Evolutionary conservation across 1,140 invertebrate genomes (phyloP), one percentile per base, ranked within the genome.

Genomic region (Lutraria rhynchaena): DNA sequence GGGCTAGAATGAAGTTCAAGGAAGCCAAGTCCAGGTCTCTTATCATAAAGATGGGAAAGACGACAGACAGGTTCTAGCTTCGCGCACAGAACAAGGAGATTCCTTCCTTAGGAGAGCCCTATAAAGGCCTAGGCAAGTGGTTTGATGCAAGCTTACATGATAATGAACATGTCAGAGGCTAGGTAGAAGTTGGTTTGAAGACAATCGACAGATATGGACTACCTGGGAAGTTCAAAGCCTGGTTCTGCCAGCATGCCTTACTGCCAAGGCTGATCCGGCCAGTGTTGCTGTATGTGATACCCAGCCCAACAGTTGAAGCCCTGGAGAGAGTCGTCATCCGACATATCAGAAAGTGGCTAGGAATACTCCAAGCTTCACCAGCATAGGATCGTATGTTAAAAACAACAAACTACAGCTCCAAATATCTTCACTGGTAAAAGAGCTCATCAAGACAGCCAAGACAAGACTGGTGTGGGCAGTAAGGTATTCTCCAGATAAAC

Each of bases 111-210:
- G n/a, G 15, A 7, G 37, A 41, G 5, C 63, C 63, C 4, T 60
- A 82, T 2, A 82, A 78, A 31, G 73, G 78, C 73, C 65, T 82
- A 24, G 78, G 73, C 0, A 84, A 78, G 58, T 82, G 71, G 78
- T 77, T 63, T 63, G 78, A 84, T 61, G 55, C 49, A 35, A 44
- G 63, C 29, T 24, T 58, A 24, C 31, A 49, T 1, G 78, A 84
- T n/a, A 61, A 31, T 13, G n/a, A 46, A 35, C 58, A 76, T 27
- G 55, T 35, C 29, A 55, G 27, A 24, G 1, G 22, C 0, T 17
- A 67, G 46, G 35, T 58, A 41, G 19, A 46, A 15, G 53, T 49
- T 11, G 9, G 77, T 19, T 19, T 61, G 55, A 19, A 41, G 37
- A 67, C 53, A 5, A 70, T 49, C 41, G 53, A 70, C 53, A 55